A percentile compares a stretch with the other conserved stretches of the same genome.
These are phyloP conservation scores for Camptogramma bilineatum DNA, from an alignment of 2,888 invertebrate genomes.

Conservation along the genomic window DNA sequence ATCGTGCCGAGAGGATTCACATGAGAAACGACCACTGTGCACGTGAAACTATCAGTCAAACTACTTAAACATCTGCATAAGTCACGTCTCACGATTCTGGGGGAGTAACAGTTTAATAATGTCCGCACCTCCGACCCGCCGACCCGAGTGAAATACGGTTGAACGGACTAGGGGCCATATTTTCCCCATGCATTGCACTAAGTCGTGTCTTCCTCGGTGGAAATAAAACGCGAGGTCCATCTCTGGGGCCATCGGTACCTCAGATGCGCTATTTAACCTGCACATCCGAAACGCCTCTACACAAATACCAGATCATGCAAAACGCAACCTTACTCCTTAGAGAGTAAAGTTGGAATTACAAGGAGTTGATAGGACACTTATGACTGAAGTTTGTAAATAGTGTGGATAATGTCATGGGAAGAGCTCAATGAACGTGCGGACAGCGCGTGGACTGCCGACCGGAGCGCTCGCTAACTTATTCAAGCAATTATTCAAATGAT, in stretches of 20 bases:
- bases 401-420: conserved; percentile 84
- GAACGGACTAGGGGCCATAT: conserved; percentile 81
- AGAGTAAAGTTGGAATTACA: conserved; percentile 32
- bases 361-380: conserved; percentile 43
- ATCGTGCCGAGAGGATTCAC: conserved; percentile 79
- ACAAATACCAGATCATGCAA: conserved; percentile 10
- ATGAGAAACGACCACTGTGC: conserved; percentile 79
- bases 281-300: conserved; percentile 52
- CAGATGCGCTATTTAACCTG: conserved; percentile 78
- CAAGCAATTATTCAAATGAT: conserved; percentile 53
- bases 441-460: conserved; percentile 82
- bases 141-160: conserved; percentile 83
- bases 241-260: conserved; percentile 83
- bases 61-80: conserved; percentile 83
- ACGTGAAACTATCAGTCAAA: conserved; percentile 83
- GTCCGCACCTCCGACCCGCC: conserved; percentile 77
- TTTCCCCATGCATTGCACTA: conserved; percentile 81
- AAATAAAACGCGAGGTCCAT: conserved; percentile 85
- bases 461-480: conserved; percentile 67
- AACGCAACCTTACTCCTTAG: conserved; percentile 16
- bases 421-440: conserved; percentile 84
- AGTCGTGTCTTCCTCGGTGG: conserved; percentile 84
- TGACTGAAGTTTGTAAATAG: conserved; percentile 51
- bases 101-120: conserved; percentile 84
- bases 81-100: conserved; percentile 81